Percentiles rank a stretch among this genome's conserved stretches.
Evolutionary conservation across 1,140 invertebrate species (phyloP).

Genomic region (Chironomus striatipennis): DNA sequence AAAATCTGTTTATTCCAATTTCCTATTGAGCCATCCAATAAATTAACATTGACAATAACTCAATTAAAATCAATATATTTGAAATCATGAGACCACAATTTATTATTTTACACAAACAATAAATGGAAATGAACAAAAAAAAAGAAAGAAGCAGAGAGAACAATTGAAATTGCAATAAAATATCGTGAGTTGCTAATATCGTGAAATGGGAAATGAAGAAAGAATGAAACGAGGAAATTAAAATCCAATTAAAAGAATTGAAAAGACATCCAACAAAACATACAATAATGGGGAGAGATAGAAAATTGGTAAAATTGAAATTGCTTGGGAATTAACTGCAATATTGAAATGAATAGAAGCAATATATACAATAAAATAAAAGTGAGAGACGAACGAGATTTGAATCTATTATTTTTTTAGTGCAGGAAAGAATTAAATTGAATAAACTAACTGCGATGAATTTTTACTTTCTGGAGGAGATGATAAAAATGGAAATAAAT

Average conservation of each 20-base stretch:
- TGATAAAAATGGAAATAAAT: neutral
- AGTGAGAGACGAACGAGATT: neutral
- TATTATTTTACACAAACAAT: neutral
- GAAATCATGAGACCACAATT: no score
- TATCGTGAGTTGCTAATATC: neutral
- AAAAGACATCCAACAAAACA: neutral
- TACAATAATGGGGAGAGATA: neutral
- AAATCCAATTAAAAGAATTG: conserved; percentile 14
- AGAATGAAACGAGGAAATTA: neutral
- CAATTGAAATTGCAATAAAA: neutral
- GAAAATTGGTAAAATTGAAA: neutral
- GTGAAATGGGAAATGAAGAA: neutral
- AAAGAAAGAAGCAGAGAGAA: neutral
- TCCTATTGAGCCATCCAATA: no score
- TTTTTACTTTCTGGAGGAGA: neutral
- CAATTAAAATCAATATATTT: neutral
- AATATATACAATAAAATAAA: neutral
- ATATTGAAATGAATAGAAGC: neutral
- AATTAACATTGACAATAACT: neutral
- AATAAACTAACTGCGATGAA: neutral
- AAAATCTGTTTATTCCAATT: no score
- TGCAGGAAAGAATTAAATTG: neutral
- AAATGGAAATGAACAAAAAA: neutral
- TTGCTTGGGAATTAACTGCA: conserved; percentile 4
- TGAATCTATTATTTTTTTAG: no score